phyloP scores from a whole-genome alignment of 2,113 vertebrate species.

The Rhegmatorhina hoffmannsi region DNA sequence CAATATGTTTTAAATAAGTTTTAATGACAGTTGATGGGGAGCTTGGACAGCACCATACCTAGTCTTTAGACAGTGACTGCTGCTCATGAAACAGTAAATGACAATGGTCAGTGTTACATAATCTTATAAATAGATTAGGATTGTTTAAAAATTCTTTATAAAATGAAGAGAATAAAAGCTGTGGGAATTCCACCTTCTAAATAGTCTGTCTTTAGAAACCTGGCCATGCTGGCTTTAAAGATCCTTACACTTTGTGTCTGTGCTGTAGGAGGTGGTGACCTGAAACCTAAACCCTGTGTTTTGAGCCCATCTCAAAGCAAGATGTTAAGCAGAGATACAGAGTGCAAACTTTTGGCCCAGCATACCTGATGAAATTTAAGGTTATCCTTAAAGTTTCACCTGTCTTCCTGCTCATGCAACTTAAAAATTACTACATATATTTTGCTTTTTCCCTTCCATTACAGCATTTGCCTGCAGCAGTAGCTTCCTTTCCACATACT shows the following conservation, averaged over 20 bases:
- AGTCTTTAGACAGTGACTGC: not conserved
- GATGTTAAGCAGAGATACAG: not conserved
- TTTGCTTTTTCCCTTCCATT: not conserved
- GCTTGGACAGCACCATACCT: not conserved
- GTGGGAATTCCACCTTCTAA: not conserved
- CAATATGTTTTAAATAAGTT: not conserved
- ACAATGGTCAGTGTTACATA: not conserved
- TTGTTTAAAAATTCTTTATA: not conserved
- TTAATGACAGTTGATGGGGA: not conserved
- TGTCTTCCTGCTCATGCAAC: not conserved
- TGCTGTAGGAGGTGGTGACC: not conserved
- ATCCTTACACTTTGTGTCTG: not conserved
- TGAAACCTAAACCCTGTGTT: not conserved
- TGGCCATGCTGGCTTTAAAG: not conserved
- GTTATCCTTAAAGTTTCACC: not conserved
- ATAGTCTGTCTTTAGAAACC: not conserved
- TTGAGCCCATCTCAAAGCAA: not conserved
- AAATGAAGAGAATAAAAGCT: not conserved
- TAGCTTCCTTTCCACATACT: not conserved
- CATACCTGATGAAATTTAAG: not conserved
- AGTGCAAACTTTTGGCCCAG: not conserved
- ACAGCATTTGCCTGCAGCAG: not conserved
- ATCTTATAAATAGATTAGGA: not conserved
- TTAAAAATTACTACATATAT: not conserved
- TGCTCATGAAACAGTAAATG: not conserved